These are phyloP conservation scores for Cotesia congregata DNA, from an alignment of 2,888 invertebrate species.

Conservation along the genomic window DNA sequence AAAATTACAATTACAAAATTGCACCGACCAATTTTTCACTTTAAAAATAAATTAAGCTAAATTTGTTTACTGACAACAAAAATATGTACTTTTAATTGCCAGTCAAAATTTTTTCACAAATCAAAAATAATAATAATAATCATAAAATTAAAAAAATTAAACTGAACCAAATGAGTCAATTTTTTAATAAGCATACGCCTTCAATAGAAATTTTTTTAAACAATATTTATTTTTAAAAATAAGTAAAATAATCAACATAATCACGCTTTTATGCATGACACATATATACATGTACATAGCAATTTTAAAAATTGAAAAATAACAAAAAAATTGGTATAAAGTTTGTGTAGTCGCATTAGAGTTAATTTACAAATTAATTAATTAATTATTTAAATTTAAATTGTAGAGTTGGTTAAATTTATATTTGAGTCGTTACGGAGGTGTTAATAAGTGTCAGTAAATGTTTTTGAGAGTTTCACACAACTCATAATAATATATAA, in stretches of 20 bases:
- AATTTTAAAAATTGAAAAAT: constrained; percentile 10
- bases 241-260: not conserved
- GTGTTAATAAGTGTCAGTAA: not conserved
- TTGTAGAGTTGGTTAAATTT: not conserved
- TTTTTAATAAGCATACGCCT: not conserved
- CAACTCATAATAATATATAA: not conserved
- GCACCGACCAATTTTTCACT: constrained; percentile 1
- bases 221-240: not conserved
- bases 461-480: not conserved
- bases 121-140: not conserved
- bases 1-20: not conserved
- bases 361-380: constrained; percentile 3
- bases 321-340: constrained; percentile 14
- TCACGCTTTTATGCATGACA: not conserved
- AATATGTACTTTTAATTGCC: not conserved
- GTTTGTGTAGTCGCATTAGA: not conserved
- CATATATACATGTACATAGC: not conserved
- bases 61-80: not conserved
- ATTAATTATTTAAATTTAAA: not conserved
- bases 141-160: not conserved
- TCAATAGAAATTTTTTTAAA: not conserved
- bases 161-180: not conserved
- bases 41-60: not conserved
- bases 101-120: not conserved
- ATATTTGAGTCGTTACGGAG: not conserved